Evolutionary conservation across 2,113 vertebrate species (phyloP).

Genomic region (Sorex fumeus): DNA sequence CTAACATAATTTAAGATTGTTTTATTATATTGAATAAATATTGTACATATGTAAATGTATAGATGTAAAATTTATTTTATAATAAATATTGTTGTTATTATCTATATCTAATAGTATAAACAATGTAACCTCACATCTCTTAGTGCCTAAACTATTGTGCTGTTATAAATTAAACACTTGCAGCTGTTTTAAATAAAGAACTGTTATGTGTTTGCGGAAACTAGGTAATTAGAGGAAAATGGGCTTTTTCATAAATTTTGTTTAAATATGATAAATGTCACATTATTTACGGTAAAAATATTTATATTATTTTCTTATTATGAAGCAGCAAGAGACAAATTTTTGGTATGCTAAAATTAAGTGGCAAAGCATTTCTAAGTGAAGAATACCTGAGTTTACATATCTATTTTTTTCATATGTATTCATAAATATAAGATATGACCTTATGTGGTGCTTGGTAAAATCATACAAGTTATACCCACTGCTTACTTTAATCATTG

Average conservation of each 20-base stretch:
- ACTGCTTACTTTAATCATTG: neutral
- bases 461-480: neutral
- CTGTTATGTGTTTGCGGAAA: neutral
- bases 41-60: neutral
- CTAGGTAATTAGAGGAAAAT: conserved; percentile 45
- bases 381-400: conserved; percentile 7
- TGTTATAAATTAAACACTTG: neutral
- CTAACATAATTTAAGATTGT: conserved; percentile 31
- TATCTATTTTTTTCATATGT: neutral
- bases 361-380: neutral
- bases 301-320: conserved; percentile 34
- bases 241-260: neutral
- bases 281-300: conserved; percentile 19
- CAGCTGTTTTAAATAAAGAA: conserved; percentile 22
- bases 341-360: conserved; percentile 34
- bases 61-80: conserved; percentile 26
- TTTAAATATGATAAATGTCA: neutral
- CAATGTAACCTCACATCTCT: neutral
- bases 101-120: conserved; percentile 24
- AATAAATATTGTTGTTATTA: neutral
- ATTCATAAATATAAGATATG: neutral
- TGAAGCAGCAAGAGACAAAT: neutral
- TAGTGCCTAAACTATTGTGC: neutral
- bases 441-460: neutral
- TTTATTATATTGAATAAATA: neutral